Evolutionary conservation across 2,888 invertebrate genomes (phyloP), one percentile per base, ranked within the genome.

Genomic region (Clunio marinus): DNA sequence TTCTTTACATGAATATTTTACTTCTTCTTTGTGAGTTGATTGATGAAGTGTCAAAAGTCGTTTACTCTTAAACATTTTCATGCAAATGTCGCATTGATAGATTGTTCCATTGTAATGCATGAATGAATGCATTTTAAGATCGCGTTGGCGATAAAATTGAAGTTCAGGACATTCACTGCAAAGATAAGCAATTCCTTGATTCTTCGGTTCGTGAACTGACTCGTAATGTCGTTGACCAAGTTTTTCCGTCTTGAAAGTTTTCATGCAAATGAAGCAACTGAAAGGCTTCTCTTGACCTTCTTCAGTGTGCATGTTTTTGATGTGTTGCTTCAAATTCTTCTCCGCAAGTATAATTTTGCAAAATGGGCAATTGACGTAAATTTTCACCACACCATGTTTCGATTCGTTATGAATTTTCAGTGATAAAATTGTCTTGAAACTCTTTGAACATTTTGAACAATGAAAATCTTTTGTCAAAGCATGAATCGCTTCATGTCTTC

Each of bases 211-310:
- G 32, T 66, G 66, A 13, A 66, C 13, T 1, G 51, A 1, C 7
- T 55, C 55, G n/a, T n/a, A 32, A 20, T 66, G 66, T 1, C 66
- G 25, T 55, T 55, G 15, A 1, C 46, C 13, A 20, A 55, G 17
- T n/a, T n/a, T 46, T 35, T 66, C 35, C 24, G 15, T 66, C 5
- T 55, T 51, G 35, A 66, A 66, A 20, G 22, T 17, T 32, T 66
- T 66, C 4, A 32, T 13, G 8, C 66, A 66, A 1, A 32, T 22
- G 3, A n/a, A 22, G 27, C 66, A 66, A 24, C 13, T 10, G 15
- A 66, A 66, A 5, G 20, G 20, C 13, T 66, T 66, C n/a, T 35
- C 8, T 45, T 65, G 41, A 13, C 51, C 51, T 20, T 66, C 66
- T n/a, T 55, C 55, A 4, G 63, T 17, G 8, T 66, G 66, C 20